Percentiles rank a stretch among this genome's conserved stretches.
Evolutionary conservation across 64 coral and sea anemone genomes (phyloP).

Genomic region (Astreopora myriophthalma): DNA sequence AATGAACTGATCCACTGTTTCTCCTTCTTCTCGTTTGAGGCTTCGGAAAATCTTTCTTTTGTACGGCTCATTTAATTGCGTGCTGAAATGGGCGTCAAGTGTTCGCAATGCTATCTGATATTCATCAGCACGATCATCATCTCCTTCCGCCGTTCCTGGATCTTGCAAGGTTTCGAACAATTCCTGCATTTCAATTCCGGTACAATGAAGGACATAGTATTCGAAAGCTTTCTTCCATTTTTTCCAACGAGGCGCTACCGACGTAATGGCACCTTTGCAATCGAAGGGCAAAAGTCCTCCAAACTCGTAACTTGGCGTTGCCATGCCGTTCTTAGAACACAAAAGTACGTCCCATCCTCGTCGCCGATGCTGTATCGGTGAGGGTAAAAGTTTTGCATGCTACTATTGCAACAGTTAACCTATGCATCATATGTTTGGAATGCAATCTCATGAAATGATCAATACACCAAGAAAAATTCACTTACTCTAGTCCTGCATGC

Average conservation of each 20-base stretch:
- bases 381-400: too few species aligned
- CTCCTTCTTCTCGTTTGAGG: not conserved
- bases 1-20: not conserved
- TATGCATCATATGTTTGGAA: too few species aligned
- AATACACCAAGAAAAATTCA: too few species aligned
- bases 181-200: not conserved
- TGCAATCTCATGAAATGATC: too few species aligned
- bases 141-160: not conserved
- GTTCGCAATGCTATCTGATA: not conserved
- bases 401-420: too few species aligned
- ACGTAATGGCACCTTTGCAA: not conserved
- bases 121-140: not conserved
- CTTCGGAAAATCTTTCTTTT: not conserved
- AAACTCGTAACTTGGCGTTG: not conserved
- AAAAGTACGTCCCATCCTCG: not conserved
- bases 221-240: not conserved
- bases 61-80: not conserved
- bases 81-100: not conserved
- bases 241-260: not conserved
- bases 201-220: not conserved
- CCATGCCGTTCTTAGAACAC: not conserved
- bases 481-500: too few species aligned
- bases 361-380: not conserved
- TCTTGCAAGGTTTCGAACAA: not conserved
- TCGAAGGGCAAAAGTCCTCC: not conserved